Base-by-base conservation (phyloP, 1,140 invertebrate species). In the Heliconius hewitsoni region DNA sequence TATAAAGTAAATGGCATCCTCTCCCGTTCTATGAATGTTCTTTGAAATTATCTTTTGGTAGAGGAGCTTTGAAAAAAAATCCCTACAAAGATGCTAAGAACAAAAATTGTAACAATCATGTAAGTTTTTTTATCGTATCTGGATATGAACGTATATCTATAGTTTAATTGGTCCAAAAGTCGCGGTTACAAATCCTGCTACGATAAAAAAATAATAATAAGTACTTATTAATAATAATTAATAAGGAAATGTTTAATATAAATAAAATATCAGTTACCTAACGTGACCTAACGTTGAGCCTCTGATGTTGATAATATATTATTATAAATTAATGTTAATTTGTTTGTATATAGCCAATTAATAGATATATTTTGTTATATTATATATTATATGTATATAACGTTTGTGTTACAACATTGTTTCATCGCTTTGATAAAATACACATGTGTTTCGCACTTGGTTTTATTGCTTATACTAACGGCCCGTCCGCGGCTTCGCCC, bases 361-460 rank as follows among this genome's bases (percentile, higher is more conserved):
- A 66, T 60, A 66, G 39, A 39, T 37, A 72, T 72, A 72, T 72
- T 72, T 72, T 72, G 34, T 39, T 72, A 72, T 42, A 46, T 19
- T 76, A 76, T 71, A 39, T 39, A 71, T 50, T 77, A 30, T 71
- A 71, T 77, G 23, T 39, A 76, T 42, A 27, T 34, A 37, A 77
- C 52, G 75, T 71, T 27, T 76, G 60, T 76, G 75, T 71, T 75
- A 75, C 70, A 23, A 70, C 37, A 27, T 50, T 60, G 52, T 76
- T 34, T 55, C 55, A 74, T 42, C 27, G 60, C 60, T 66, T 30
- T 66, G 60, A 66, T 66, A 30, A 66, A 66, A 66, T 66, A 66
- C 60, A 66, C 27, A 66, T 66, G 60, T 66, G 60, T 66, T 30
- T 66, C 60, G 60, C 23, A 66, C 60, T 66, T 66, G 27, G 27